Conservation (phyloP, 2,113 vertebrate species). For the Bagarius yarrelli region DNA sequence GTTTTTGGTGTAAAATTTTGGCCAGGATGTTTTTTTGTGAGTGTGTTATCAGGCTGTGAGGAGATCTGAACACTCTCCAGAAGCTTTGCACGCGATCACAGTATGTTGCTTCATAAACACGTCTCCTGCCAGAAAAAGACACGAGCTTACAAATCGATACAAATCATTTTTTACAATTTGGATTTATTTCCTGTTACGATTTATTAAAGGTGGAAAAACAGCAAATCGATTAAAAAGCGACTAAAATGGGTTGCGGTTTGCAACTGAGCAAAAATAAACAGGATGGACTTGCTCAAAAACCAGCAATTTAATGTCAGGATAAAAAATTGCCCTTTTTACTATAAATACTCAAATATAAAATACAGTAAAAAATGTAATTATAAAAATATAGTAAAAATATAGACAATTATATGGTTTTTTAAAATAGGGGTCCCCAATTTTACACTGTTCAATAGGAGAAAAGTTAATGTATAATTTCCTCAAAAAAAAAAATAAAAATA, state of each 20-base stretch:
- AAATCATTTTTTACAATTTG: constrained; percentile 6
- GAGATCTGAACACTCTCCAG: constrained; percentile 20
- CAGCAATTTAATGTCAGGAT: not conserved
- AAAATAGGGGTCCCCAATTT: too few relatives aligned
- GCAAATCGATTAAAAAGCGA: not conserved
- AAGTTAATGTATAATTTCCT: too few relatives aligned
- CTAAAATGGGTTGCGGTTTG: not conserved
- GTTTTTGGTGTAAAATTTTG: constrained; percentile 30
- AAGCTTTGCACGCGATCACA: constrained; percentile 37
- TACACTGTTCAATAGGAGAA: too few relatives aligned
- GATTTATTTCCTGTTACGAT: not conserved
- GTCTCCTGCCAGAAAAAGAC: constrained; percentile 11
- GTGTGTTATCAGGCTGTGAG: constrained; percentile 21
- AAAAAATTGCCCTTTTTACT: too few relatives aligned
- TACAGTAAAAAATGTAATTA: too few relatives aligned
- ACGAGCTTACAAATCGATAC: constrained; percentile 21
- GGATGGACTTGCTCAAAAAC: not conserved
- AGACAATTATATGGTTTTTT: too few relatives aligned
- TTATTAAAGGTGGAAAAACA: not conserved
- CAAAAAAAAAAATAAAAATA: too few relatives aligned
- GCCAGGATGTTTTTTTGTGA: constrained; percentile 1
- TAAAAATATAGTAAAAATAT: too few relatives aligned
- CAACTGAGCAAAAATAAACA: not conserved
- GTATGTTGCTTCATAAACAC: constrained; percentile 26
- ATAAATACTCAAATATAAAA: too few relatives aligned